Conservation (phyloP, 2,888 invertebrate species). For the Linhomoeus sp. region DNA sequence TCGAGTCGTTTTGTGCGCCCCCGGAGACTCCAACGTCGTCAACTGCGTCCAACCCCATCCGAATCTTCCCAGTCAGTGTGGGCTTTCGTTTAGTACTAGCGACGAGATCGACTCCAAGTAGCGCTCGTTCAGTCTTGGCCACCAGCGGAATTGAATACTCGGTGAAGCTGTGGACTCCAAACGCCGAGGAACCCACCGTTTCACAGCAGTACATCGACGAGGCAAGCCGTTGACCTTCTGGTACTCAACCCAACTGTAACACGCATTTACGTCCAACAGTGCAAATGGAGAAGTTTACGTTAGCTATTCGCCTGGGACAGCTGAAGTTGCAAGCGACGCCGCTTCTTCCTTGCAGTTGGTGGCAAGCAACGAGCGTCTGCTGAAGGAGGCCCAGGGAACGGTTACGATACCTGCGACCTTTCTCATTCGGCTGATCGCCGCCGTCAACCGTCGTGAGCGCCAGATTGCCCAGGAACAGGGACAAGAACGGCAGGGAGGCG, state of each 20-base stretch:
- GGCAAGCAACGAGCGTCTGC: slow-evolving; percentile 55
- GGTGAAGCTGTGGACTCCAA: slow-evolving; percentile 59
- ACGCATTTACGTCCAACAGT: no score
- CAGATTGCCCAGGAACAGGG: no score
- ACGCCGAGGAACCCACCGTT: slow-evolving; percentile 33
- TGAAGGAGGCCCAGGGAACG: slow-evolving; percentile 64
- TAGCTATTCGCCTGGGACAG: no score
- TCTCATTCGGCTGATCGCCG: slow-evolving; percentile 44
- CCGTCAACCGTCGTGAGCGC: slow-evolving; percentile 25
- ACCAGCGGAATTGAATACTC: slow-evolving; percentile 74
- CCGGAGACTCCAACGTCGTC: slow-evolving; percentile 57
- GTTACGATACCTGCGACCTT: slow-evolving; percentile 68
- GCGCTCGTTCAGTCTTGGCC: slow-evolving; percentile 41
- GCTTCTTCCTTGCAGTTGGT: slow-evolving; percentile 44
- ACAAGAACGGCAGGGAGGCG: no score
- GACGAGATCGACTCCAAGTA: no score
- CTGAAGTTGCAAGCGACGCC: slow-evolving; percentile 28
- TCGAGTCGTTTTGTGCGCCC: slow-evolving; percentile 49
- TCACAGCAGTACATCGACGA: not conserved
- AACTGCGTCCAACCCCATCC: slow-evolving; percentile 70
- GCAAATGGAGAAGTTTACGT: no score
- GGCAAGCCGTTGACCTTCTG: not conserved
- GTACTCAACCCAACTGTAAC: no score
- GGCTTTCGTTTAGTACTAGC: no score
- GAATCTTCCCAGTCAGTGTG: slow-evolving; percentile 29